A percentile compares a stretch with the other conserved stretches of the same genome.
Evolutionary conservation across 2,888 invertebrate species (phyloP).

Genomic region (Lasioglossum oenotherae): DNA sequence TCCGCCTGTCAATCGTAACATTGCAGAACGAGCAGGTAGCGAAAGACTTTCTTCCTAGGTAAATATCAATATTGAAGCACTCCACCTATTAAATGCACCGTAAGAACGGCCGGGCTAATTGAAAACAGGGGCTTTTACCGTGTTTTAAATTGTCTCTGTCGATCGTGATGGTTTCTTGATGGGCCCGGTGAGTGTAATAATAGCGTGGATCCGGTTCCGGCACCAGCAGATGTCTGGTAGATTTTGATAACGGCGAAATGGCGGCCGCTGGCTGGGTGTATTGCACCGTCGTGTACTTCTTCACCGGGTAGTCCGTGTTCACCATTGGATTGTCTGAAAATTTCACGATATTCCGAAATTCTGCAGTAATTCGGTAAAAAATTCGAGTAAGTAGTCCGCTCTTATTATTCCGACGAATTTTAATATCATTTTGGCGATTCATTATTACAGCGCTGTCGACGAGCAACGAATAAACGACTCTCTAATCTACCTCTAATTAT

Average conservation of each 20-base stretch:
- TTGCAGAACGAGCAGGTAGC: neutral
- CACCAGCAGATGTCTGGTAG: slow-evolving; percentile 91
- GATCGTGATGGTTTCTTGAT: slow-evolving; percentile 82
- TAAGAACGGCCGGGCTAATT: slow-evolving; percentile 2
- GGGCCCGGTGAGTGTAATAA: slow-evolving; percentile 87
- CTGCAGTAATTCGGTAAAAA: neutral
- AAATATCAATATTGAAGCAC: slow-evolving; percentile 10
- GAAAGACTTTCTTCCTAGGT: neutral
- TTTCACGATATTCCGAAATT: slow-evolving; percentile 40
- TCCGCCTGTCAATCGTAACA: neutral
- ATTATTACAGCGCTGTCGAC: neutral
- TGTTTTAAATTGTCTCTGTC: slow-evolving; percentile 83
- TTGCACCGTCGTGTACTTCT: slow-evolving; percentile 91
- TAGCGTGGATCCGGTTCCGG: slow-evolving; percentile 88
- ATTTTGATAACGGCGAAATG: slow-evolving; percentile 90
- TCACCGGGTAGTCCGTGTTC: slow-evolving; percentile 91
- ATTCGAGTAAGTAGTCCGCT: no score
- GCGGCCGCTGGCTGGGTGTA: slow-evolving; percentile 92
- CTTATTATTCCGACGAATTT: neutral
- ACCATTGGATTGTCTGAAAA: slow-evolving; percentile 88
- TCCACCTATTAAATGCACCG: neutral
- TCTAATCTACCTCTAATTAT: neutral
- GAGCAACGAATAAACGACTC: slow-evolving; percentile 35
- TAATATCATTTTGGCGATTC: neutral
- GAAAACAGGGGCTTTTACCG: slow-evolving; percentile 73